These are phyloP conservation scores for Paramormyrops hopkinsi DNA, from an alignment of 2,797 vertebrate genomes.

Conservation along the genomic window DNA sequence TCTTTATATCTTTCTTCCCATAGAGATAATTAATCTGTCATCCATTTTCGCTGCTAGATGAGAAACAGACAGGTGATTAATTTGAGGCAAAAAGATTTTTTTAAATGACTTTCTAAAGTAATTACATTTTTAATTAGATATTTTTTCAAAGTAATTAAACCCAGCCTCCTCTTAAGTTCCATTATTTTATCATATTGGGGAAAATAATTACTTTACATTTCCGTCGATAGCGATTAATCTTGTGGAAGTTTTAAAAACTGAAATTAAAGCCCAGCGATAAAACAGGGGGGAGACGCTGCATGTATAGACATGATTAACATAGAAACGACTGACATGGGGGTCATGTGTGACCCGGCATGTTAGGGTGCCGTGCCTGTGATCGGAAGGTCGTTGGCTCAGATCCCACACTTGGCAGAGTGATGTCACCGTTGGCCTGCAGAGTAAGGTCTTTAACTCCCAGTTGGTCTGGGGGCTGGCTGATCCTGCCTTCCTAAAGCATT, in stretches of 20 bases:
- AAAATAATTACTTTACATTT: constrained; percentile 5
- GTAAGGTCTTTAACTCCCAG: neutral
- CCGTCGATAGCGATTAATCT: neutral
- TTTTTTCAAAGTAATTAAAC: constrained; percentile 16
- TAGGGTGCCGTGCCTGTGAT: neutral
- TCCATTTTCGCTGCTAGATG: neutral
- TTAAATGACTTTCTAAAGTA: constrained; percentile 1
- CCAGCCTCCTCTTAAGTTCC: neutral
- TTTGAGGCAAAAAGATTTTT: neutral
- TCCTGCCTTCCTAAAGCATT: neutral
- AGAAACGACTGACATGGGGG: neutral
- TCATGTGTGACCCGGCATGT: neutral
- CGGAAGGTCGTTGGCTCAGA: neutral
- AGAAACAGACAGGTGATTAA: constrained; percentile 9
- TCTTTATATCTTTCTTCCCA: neutral
- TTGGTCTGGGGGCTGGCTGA: neutral
- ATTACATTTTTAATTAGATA: constrained; percentile 14
- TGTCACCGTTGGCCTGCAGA: neutral
- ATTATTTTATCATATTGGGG: constrained; percentile 12
- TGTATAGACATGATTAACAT: neutral
- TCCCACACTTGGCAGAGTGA: neutral
- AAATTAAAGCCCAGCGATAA: neutral
- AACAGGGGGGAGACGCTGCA: neutral
- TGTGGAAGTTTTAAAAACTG: neutral
- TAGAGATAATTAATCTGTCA: constrained; percentile 1